Evolutionary conservation across 2,113 vertebrate species (phyloP), one percentile per base, ranked within the genome.

Genomic region (Cyanoramphus novaezelandiae): DNA sequence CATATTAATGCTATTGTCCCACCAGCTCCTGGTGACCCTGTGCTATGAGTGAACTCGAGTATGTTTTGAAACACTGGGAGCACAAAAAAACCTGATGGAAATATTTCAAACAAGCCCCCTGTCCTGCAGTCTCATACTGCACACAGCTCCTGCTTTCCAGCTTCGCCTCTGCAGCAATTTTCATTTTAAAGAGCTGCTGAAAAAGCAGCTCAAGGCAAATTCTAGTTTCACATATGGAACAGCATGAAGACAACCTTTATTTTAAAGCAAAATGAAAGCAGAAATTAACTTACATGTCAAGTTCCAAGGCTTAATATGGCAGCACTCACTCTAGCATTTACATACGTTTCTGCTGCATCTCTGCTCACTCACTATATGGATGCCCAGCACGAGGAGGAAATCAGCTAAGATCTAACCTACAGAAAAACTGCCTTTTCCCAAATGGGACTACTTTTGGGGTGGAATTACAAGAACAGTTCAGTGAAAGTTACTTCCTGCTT

Each of bases 401-500:
- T 63, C 17, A 63, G 41, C 50, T 28, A n/a, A 46, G 23, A 59
- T 18, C 44, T 15, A 62, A 80, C 63, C 63, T 28, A 33, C 27
- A 9, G 12, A 35, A 46, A 41, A 83, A 29, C 15, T 3, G 11
- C 8, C 72, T 82, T 80, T 75, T 88, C 55, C 75, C 50, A 77
- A 28, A 18, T 3, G 29, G 23, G 74, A 60, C 64, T 88, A 85
- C 41, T 74, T 60, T 21, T 49, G 62, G 31, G 59, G 16, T 25
- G 23, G 37, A 41, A 88, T 37, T 33, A n/a, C 28, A 57, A 3
- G 14, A 78, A 23, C 23, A 27, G 49, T 7, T 87, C 52, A 37
- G 28, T 4, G 15, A 35, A 89, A 86, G 29, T 0, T 0, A 68
- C 25, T 72, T 68, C 31, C 44, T 0, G 0, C 33, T 76, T 62